phyloP scores from a whole-genome alignment of 2,888 invertebrate species.

The Teleiodes luculella region DNA sequence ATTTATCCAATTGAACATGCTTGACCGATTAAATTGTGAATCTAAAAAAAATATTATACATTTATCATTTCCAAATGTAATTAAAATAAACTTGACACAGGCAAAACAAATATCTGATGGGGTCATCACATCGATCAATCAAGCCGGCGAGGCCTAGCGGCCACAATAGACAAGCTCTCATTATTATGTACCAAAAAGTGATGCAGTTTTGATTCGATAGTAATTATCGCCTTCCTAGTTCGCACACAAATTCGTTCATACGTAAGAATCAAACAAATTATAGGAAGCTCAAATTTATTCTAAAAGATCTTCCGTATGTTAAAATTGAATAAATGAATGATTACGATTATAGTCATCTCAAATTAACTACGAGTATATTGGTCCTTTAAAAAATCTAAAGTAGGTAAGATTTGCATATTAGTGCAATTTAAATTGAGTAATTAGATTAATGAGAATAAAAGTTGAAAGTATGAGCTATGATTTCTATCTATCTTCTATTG shows the following conservation, averaged over 20 bases:
- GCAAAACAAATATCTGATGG: slow-evolving; percentile 53
- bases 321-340: too few species aligned
- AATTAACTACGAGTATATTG: too few species aligned
- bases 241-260: slow-evolving; percentile 9
- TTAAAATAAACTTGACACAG: slow-evolving; percentile 57
- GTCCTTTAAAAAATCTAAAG: too few species aligned
- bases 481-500: too few species aligned
- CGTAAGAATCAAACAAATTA: neutral
- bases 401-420: too few species aligned
- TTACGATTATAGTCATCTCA: too few species aligned
- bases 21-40: slow-evolving; percentile 18
- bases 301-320: too few species aligned
- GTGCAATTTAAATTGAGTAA: too few species aligned
- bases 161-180: slow-evolving; percentile 29
- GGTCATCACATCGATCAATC: slow-evolving; percentile 64
- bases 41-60: slow-evolving; percentile 27
- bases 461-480: too few species aligned
- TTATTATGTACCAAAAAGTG: slow-evolving; percentile 23
- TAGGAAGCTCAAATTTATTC: neutral
- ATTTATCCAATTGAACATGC: neutral
- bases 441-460: too few species aligned
- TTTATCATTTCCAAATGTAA: slow-evolving; percentile 38
- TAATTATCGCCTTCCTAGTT: slow-evolving; percentile 30
- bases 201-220: slow-evolving; percentile 29
- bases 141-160: slow-evolving; percentile 43